A percentile compares a stretch with the other conserved stretches of the same genome.
Evolutionary conservation across 2,113 vertebrate species (phyloP).

Genomic region (Heloderma charlesbogerti): DNA sequence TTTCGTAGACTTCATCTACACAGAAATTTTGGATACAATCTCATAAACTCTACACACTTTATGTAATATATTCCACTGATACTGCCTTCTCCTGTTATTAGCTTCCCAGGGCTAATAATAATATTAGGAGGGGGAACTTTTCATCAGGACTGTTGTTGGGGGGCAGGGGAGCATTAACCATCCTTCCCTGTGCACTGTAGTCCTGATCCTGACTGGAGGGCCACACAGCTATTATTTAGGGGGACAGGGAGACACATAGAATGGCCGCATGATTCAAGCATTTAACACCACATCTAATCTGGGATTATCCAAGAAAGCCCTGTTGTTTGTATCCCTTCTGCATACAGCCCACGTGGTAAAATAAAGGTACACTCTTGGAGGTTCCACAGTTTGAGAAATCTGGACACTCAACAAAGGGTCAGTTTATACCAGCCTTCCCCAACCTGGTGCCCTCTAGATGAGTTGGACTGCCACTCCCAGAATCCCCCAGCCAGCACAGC

Average conservation of each 20-base stretch:
- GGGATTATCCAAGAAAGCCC: not conserved
- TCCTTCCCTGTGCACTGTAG: not conserved
- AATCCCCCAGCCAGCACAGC: no score
- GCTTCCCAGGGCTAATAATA: not conserved
- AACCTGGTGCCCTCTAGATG: no score
- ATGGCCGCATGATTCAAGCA: not conserved
- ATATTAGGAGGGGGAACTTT: not conserved
- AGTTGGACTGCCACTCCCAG: no score
- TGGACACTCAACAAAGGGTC: not conserved
- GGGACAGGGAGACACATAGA: not conserved
- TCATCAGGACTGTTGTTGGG: not conserved
- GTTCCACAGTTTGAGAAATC: not conserved
- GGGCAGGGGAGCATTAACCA: not conserved
- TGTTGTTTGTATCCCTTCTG: not conserved
- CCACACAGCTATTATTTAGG: not conserved
- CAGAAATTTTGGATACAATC: not conserved
- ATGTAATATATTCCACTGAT: not conserved
- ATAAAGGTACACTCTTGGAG: not conserved
- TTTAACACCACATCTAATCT: not conserved
- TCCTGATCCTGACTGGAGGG: not conserved
- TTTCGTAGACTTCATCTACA: not conserved
- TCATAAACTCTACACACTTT: not conserved
- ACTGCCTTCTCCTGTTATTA: not conserved
- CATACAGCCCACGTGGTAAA: not conserved
- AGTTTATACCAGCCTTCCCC: not conserved